Evolutionary conservation across 2,888 invertebrate species (phyloP).

Genomic region (Drosophila borealis): DNA sequence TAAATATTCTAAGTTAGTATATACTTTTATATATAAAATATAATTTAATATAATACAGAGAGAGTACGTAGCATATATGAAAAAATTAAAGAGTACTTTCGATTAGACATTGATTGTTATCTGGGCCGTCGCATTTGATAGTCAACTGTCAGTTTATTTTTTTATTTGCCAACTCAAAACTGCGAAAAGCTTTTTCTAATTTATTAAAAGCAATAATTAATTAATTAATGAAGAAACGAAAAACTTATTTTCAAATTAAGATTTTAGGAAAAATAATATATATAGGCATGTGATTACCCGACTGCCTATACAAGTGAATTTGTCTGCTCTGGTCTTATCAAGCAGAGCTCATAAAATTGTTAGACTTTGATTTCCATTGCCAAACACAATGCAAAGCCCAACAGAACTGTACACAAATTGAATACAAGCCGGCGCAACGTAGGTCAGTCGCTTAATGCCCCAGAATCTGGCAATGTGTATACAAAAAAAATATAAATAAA

Average conservation of each 20-base stretch:
- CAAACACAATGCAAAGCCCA: slow-evolving; percentile 11
- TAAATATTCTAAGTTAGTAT: no score
- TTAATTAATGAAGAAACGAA: not conserved
- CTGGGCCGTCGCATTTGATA: not conserved
- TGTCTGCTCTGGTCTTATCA: slow-evolving; percentile 23
- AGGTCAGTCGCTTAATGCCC: slow-evolving; percentile 30
- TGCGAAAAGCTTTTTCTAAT: not conserved
- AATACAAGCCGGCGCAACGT: slow-evolving; percentile 5
- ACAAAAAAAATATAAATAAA: not conserved
- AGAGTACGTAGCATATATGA: no score
- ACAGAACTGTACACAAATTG: slow-evolving; percentile 18
- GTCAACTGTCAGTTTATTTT: not conserved
- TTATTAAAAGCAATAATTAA: not conserved
- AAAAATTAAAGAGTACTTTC: no score
- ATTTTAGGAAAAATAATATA: no score
- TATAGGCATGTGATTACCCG: no score
- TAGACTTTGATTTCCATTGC: slow-evolving; percentile 37
- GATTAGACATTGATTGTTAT: not conserved
- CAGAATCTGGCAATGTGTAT: slow-evolving; percentile 9
- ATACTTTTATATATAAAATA: no score
- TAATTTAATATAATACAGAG: no score
- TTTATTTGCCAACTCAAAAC: not conserved
- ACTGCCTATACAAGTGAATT: no score
- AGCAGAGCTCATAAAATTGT: not conserved
- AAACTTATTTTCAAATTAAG: not conserved